A percentile compares a stretch with the other conserved stretches of the same genome.
phyloP scores from a whole-genome alignment of 2,113 vertebrate genomes.

The Poecilia latipinna region DNA sequence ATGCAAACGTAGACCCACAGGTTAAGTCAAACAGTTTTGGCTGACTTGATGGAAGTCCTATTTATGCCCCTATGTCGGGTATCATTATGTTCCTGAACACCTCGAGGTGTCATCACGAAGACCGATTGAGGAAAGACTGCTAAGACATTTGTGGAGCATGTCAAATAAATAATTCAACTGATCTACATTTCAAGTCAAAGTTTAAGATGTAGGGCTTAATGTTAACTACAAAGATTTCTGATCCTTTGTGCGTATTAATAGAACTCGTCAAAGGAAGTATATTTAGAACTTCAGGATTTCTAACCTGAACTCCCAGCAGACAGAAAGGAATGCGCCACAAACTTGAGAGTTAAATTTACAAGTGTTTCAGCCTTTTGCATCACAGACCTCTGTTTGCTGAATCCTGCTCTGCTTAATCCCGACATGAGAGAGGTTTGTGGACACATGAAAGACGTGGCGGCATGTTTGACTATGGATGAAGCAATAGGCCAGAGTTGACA shows the following conservation, averaged over 20 bases:
- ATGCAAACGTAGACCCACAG: neutral
- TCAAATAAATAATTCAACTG: neutral
- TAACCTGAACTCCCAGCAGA: constrained; percentile 22
- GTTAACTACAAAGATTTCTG: constrained; percentile 4
- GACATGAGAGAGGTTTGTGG: constrained; percentile 54
- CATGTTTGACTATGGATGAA: constrained; percentile 61
- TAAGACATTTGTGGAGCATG: neutral
- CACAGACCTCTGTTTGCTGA: constrained; percentile 46
- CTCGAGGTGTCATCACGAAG: neutral
- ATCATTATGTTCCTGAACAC: neutral
- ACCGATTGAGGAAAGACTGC: neutral
- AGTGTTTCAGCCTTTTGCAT: constrained; percentile 69
- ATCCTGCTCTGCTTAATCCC: constrained; percentile 50
- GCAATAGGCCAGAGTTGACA: constrained; percentile 55
- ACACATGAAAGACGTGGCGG: constrained; percentile 53
- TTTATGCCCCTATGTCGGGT: neutral
- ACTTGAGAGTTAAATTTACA: constrained; percentile 39
- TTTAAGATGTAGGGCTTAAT: neutral
- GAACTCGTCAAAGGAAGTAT: neutral
- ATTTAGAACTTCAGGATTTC: constrained; percentile 9
- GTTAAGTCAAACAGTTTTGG: neutral
- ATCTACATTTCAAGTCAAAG: neutral
- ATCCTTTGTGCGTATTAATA: neutral
- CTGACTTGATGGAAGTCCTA: neutral
- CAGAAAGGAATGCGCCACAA: neutral